Base-by-base conservation (phyloP, 2,888 invertebrate genomes). In the Drosophila hawaiiensis region DNA sequence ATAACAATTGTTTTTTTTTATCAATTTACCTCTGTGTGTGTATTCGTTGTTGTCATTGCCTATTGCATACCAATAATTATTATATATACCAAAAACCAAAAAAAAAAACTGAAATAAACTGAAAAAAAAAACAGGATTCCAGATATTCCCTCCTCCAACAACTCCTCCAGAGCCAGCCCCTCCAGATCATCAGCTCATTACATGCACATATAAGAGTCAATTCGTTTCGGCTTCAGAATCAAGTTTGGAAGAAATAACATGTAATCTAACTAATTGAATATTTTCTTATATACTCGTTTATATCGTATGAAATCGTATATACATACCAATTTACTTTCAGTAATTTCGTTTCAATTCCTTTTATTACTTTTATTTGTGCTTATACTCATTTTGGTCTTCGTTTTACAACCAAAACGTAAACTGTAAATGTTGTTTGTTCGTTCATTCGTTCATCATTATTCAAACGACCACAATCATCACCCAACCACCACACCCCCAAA, bases 101-200 rank as follows among this genome's bases (percentile, higher is more conserved):
- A 22, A 56, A 60, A 29, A 54, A 54, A 65, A 61, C 64, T 29
- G 9, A 61, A 33, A 50, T 73, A 62, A 62, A 31, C 31, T 31
- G 31, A 61, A 65, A 77, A 63, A 77, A 73, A 69, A 84, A 89
- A 65, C 92, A 96, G 96, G 96, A 91, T 96, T 97, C 93, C 96
- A 96, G 94, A 97, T 97, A 75, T 97, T 97, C 93, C 97, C 97
- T 79, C 97, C 96, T 73, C 97, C 97, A 63, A 96, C 96, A 88
- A 97, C 97, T 77, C 97, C 97, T 58, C 97, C 97, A 47, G 97
- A 97, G 93, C 97, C 97, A 55, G 97, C 97, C 69, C 97, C 97
- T 59, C 97, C 97, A 68, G 97, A 97, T 93, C 96, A 96, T 92
- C 94, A 95, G 89, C 95, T 95, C 94, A 95, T 95, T 83, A 93